A percentile compares a stretch with the other conserved stretches of the same genome.
These are phyloP conservation scores for Drosophila takahashii DNA, from an alignment of 1,140 invertebrate species.

Conservation along the genomic window DNA sequence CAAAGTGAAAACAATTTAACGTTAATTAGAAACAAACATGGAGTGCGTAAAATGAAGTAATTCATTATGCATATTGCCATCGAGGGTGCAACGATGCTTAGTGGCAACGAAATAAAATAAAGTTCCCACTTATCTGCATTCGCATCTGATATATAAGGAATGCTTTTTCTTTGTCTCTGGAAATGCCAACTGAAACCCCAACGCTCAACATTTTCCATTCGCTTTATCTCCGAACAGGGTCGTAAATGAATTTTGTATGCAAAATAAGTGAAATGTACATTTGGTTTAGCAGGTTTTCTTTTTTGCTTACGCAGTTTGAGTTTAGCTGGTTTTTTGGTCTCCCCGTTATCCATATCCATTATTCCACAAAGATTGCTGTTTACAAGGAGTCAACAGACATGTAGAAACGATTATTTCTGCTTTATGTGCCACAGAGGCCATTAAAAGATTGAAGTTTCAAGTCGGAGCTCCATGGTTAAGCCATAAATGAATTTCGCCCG, in stretches of 20 bases:
- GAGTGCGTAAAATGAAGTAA: constrained; percentile 21
- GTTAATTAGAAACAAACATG: constrained; percentile 46
- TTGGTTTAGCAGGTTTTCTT: constrained; percentile 32
- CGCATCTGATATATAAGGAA: constrained; percentile 23
- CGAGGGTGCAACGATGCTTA: constrained; percentile 12
- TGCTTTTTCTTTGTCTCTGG: constrained; percentile 14
- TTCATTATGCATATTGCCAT: constrained; percentile 45
- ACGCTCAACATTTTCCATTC: constrained; percentile 15
- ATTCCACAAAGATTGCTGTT: constrained; percentile 47
- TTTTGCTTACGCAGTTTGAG: constrained; percentile 20
- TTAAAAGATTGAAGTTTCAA: constrained; percentile 53
- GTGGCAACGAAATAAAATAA: constrained; percentile 17
- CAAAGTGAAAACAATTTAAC: constrained; percentile 42
- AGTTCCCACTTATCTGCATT: constrained; percentile 20
- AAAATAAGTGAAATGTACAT: constrained; percentile 54
- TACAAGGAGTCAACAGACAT: constrained; percentile 55
- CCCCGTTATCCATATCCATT: constrained; percentile 7
- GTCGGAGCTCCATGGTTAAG: constrained; percentile 27
- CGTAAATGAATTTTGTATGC: constrained; percentile 51
- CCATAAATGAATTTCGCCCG: constrained; percentile 38
- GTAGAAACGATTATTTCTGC: constrained; percentile 34
- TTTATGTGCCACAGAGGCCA: constrained; percentile 29
- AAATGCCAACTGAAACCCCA: constrained; percentile 7
- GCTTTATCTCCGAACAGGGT: constrained; percentile 45
- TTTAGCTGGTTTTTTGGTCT: constrained; percentile 12